Evolutionary conservation across 2,888 invertebrate species (phyloP).

Genomic region (Lathronympha strigana): DNA sequence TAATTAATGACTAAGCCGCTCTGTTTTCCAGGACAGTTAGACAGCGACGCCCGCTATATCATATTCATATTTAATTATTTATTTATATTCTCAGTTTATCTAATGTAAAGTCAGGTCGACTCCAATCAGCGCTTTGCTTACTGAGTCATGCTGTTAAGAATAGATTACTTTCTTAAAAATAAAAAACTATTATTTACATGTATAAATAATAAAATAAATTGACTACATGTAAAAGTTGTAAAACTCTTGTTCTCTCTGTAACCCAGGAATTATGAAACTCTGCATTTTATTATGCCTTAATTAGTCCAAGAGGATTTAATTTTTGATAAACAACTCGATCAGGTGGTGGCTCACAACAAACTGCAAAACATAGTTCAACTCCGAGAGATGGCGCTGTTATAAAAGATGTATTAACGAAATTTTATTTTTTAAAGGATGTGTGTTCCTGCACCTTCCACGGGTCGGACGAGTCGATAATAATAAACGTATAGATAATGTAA

Average conservation of each 20-base stretch:
- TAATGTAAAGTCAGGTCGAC: neutral
- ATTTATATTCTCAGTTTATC: neutral
- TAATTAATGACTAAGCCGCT: slow-evolving; percentile 18
- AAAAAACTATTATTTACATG: neutral
- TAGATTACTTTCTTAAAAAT: neutral
- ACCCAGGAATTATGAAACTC: too few species aligned
- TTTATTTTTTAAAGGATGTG: slow-evolving; percentile 2
- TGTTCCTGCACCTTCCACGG: slow-evolving; percentile 1
- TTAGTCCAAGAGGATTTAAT: neutral
- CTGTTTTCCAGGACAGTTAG: slow-evolving; percentile 39
- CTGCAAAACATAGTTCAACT: neutral
- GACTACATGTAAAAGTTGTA: too few species aligned
- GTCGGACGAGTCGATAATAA: neutral
- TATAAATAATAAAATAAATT: neutral
- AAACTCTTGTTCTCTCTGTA: too few species aligned
- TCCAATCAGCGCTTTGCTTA: neutral
- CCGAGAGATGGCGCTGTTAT: slow-evolving; percentile 5
- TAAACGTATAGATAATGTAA: neutral
- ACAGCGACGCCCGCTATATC: slow-evolving; percentile 21
- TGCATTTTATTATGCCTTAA: too few species aligned
- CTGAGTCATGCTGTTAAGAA: slow-evolving; percentile 8
- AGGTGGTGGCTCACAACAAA: neutral
- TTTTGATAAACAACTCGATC: neutral
- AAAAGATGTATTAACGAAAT: neutral
- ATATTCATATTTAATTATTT: neutral